Conservation (phyloP, 2,888 invertebrate genomes). For the Lasioglossum morio region DNA sequence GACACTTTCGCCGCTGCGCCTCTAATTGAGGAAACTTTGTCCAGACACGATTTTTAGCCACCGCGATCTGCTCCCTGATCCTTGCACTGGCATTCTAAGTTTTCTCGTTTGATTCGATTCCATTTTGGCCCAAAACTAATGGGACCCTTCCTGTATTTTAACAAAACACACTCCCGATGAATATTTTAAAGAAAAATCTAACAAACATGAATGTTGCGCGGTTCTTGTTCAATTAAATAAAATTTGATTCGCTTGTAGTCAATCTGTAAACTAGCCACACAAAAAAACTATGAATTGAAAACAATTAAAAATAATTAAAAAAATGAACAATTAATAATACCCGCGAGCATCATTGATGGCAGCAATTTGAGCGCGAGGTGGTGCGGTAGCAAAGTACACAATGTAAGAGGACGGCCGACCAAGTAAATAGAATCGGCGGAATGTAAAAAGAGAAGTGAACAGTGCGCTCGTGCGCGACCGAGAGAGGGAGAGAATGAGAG, state of each 20-base stretch:
- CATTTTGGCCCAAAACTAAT: background rate
- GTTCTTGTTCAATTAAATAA: no score
- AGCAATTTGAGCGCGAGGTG: background rate
- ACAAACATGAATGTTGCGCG: no score
- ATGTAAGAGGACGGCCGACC: background rate
- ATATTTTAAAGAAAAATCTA: no score
- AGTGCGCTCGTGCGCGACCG: background rate
- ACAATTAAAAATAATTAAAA: no score
- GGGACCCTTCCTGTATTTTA: no score
- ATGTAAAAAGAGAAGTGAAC: constrained; percentile 9
- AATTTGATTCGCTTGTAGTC: no score
- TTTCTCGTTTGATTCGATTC: background rate
- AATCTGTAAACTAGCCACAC: no score
- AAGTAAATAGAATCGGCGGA: constrained; percentile 1
- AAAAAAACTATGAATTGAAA: no score
- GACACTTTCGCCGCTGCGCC: background rate
- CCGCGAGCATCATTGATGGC: background rate
- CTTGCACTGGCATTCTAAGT: background rate
- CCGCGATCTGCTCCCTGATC: background rate
- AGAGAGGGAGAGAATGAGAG: background rate
- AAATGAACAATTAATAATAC: no score
- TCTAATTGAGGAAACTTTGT: constrained; percentile 5
- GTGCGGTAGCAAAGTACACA: background rate
- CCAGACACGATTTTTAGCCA: background rate
- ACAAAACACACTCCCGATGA: no score